These are phyloP conservation scores for Hetaerina titia DNA, from an alignment of 2,888 invertebrate genomes.

Conservation along the genomic window DNA sequence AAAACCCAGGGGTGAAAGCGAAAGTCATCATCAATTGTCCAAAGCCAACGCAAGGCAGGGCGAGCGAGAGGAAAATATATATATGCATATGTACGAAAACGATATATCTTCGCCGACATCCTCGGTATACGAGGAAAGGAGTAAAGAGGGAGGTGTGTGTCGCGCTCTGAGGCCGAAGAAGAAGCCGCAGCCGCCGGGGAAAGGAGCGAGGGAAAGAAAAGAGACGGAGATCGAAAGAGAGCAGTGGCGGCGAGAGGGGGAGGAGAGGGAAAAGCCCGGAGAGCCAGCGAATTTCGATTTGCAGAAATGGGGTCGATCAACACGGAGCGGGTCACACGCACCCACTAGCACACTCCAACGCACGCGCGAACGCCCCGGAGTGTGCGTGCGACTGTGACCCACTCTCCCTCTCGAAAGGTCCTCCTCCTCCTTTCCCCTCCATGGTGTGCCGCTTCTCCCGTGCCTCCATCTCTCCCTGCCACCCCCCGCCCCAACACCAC, in stretches of 20 bases:
- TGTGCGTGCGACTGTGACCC: slow-evolving; percentile 77
- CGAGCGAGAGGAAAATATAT: background rate
- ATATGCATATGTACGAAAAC: too few species aligned
- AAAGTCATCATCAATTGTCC: slow-evolving; percentile 12
- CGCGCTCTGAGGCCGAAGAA: background rate
- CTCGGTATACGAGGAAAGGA: too few species aligned
- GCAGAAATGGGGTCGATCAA: slow-evolving; percentile 32
- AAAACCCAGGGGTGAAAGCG: background rate
- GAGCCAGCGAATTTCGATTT: slow-evolving; percentile 52
- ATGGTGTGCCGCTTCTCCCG: slow-evolving; percentile 78
- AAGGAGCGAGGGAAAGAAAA: slow-evolving; percentile 18
- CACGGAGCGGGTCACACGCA: slow-evolving; percentile 37
- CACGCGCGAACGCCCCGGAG: slow-evolving; percentile 76
- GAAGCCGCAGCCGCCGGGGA: background rate
- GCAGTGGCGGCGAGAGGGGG: background rate
- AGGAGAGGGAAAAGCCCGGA: slow-evolving; percentile 49
- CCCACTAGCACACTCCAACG: slow-evolving; percentile 68
- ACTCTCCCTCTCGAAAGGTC: slow-evolving; percentile 30
- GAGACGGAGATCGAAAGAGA: slow-evolving; percentile 29
- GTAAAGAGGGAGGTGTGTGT: too few species aligned
- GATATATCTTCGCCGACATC: too few species aligned
- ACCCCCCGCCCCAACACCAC: too few species aligned
- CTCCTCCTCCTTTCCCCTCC: slow-evolving; percentile 75
- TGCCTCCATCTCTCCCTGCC: slow-evolving; percentile 73
- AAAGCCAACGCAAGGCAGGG: background rate